Percentiles rank a stretch among this genome's conserved stretches.
Conservation (phyloP, 2,113 vertebrate genomes). For the Burhinus oedicnemus region DNA sequence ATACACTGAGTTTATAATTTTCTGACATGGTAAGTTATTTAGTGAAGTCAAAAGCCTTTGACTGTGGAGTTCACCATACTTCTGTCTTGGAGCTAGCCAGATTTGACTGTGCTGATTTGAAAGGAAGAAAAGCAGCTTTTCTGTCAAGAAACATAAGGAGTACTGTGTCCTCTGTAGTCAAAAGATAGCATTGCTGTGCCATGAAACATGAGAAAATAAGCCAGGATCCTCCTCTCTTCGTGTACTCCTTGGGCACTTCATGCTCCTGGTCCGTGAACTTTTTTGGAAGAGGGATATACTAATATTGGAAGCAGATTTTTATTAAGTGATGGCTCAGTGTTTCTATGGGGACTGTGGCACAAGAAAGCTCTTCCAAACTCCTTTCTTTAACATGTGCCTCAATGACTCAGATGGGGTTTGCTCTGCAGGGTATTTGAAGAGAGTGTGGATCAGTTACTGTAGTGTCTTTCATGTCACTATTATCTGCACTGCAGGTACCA, state of each 20-base stretch:
- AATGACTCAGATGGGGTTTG: neutral
- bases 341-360: neutral
- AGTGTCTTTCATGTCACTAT: neutral
- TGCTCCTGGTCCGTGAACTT: neutral
- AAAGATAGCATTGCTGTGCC: neutral
- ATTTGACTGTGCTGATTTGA: neutral
- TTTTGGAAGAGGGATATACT: neutral
- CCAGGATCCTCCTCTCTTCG: neutral
- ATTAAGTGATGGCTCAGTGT: neutral
- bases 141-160: neutral
- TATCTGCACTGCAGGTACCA: neutral
- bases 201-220: neutral
- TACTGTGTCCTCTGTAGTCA: neutral
- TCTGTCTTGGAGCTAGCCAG: neutral
- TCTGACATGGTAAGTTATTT: neutral
- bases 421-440: neutral
- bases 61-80: neutral
- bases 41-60: neutral
- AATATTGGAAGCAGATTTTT: neutral
- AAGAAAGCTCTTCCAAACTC: neutral
- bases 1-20: neutral
- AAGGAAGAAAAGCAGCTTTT: slow-evolving; percentile 3
- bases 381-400: neutral
- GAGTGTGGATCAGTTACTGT: neutral
- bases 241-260: neutral